Percentiles rank a stretch among this genome's conserved stretches.
Conservation (phyloP, 2,113 vertebrate genomes). For the Cyanocitta stelleri region DNA sequence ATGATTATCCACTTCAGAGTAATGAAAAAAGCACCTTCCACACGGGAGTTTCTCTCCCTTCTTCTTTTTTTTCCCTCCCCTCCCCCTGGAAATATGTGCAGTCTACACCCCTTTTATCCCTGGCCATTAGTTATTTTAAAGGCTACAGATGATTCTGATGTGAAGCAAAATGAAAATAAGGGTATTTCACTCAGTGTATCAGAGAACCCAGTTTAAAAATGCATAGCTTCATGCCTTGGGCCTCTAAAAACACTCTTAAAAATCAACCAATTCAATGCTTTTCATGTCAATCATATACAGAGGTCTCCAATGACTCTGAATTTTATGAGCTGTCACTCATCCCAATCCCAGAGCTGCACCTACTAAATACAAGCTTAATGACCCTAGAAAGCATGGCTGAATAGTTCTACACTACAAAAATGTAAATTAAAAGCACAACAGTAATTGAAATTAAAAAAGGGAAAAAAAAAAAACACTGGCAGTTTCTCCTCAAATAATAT, state of each 20-base stretch:
- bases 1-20: not conserved
- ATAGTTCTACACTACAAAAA: not conserved
- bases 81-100: not conserved
- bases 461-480: not conserved
- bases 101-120: not conserved
- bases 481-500: not conserved
- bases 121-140: not conserved
- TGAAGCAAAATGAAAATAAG: not conserved
- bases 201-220: not conserved
- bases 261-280: not conserved
- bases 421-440: not conserved
- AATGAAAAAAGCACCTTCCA: not conserved
- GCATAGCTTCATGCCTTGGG: not conserved
- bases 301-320: not conserved
- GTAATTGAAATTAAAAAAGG: not conserved
- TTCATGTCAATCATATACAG: not conserved
- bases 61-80: too few relatives aligned
- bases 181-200: not conserved
- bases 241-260: not conserved
- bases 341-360: not conserved
- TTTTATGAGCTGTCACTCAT: conserved; percentile 14
- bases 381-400: not conserved
- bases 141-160: not conserved
- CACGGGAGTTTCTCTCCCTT: not conserved
- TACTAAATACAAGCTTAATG: not conserved